These are phyloP conservation scores for Chionis minor DNA, from an alignment of 2,113 vertebrate genomes.

Conservation along the genomic window DNA sequence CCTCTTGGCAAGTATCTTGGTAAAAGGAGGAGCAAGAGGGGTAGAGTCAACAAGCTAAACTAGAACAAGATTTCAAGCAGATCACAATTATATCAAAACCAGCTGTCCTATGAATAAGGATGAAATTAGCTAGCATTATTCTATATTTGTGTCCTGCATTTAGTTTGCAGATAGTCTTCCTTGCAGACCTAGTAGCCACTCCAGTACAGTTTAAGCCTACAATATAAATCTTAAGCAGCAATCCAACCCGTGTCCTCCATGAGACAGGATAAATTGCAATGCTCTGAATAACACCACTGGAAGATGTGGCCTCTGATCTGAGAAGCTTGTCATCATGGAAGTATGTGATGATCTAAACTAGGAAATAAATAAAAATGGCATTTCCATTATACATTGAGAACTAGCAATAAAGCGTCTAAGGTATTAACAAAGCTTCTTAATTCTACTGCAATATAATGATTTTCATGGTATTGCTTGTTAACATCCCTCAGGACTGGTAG, in stretches of 20 bases:
- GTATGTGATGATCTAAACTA: constrained; percentile 40
- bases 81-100: not conserved
- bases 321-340: not conserved
- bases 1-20: not conserved
- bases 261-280: not conserved
- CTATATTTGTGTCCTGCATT: not conserved
- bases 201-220: not conserved
- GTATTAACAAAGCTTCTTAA: not conserved
- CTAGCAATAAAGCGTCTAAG: not conserved
- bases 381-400: not conserved
- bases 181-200: not conserved
- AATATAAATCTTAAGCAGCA: not conserved
- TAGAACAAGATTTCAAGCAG: not conserved
- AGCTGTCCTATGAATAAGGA: not conserved
- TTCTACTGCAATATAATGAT: not conserved
- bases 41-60: not conserved
- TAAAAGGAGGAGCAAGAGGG: not conserved
- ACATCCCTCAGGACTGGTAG: not conserved
- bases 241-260: not conserved
- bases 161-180: not conserved
- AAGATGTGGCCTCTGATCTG: not conserved
- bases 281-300: not conserved
- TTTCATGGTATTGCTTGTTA: not conserved
- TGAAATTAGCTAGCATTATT: not conserved
- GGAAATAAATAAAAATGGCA: constrained; percentile 1